These are phyloP conservation scores for Pristionchus fissidentatus DNA, from an alignment of 2,888 invertebrate species.

Conservation along the genomic window DNA sequence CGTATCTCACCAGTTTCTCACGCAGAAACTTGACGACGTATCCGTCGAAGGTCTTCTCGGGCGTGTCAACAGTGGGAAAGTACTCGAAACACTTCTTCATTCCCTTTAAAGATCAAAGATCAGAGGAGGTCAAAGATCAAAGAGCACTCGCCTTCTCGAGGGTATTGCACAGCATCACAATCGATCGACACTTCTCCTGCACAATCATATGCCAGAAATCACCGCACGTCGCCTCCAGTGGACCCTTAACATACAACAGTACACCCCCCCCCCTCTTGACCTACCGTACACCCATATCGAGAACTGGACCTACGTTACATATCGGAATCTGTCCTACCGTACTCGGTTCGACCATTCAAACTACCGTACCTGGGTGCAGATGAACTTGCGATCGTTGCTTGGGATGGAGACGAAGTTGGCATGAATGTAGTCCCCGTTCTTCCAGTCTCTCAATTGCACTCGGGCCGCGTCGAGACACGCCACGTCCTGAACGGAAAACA, in stretches of 20 bases:
- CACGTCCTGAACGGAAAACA: constrained; percentile 5
- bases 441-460: constrained; percentile 38
- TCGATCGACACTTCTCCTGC: constrained; percentile 29
- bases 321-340: too few relatives aligned
- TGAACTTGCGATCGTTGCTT: constrained; percentile 28
- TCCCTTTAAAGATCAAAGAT: constrained; percentile 18
- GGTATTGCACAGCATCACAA: constrained; percentile 42
- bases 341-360: too few relatives aligned
- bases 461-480: constrained; percentile 29
- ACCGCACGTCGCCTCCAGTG: constrained; percentile 8
- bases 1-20: constrained; percentile 12
- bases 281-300: too few relatives aligned
- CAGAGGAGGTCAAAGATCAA: neutral
- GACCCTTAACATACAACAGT: constrained; percentile 25
- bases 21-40: constrained; percentile 26
- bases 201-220: constrained; percentile 47
- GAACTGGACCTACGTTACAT: too few relatives aligned
- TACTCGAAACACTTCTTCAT: constrained; percentile 39
- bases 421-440: constrained; percentile 38
- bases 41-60: constrained; percentile 37
- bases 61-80: constrained; percentile 16
- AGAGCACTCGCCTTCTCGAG: neutral
- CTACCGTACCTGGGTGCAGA: constrained; percentile 38
- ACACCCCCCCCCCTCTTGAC: too few relatives aligned
- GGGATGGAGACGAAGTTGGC: constrained; percentile 42